phyloP scores from a whole-genome alignment of 2,888 invertebrate species.

The Drosophila putrida region DNA sequence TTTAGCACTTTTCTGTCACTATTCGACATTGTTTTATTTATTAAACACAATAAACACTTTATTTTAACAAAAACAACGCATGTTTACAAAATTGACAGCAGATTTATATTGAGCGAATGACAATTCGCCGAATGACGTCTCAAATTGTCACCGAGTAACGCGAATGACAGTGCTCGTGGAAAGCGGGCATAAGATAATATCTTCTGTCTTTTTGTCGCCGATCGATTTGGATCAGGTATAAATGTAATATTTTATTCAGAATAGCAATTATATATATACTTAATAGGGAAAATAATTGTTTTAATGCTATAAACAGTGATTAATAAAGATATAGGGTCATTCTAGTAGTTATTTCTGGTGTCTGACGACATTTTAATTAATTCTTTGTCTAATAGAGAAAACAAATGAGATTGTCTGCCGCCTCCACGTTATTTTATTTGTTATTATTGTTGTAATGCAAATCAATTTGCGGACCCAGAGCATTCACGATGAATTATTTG shows the following conservation, averaged over 20 bases:
- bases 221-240: neutral
- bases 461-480: slow-evolving; percentile 56
- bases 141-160: no score
- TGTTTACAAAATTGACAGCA: no score
- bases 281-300: neutral
- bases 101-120: no score
- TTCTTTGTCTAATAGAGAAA: slow-evolving; percentile 33
- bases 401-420: slow-evolving; percentile 45
- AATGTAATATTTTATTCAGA: neutral
- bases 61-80: no score
- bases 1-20: no score
- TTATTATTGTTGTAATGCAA: slow-evolving; percentile 51
- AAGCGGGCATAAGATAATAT: no score
- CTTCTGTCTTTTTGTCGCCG: neutral
- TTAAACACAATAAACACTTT: no score
- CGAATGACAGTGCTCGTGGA: no score
- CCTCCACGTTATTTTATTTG: slow-evolving; percentile 20
- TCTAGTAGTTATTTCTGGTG: slow-evolving; percentile 20
- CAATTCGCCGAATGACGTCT: no score
- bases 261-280: neutral
- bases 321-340: slow-evolving; percentile 22
- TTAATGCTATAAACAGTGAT: neutral
- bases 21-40: no score
- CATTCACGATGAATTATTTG: slow-evolving; percentile 64
- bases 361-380: slow-evolving; percentile 46